Evolutionary conservation across 2,888 invertebrate genomes (phyloP), one percentile per base, ranked within the genome.

Genomic region (Ptilodon capucinus): DNA sequence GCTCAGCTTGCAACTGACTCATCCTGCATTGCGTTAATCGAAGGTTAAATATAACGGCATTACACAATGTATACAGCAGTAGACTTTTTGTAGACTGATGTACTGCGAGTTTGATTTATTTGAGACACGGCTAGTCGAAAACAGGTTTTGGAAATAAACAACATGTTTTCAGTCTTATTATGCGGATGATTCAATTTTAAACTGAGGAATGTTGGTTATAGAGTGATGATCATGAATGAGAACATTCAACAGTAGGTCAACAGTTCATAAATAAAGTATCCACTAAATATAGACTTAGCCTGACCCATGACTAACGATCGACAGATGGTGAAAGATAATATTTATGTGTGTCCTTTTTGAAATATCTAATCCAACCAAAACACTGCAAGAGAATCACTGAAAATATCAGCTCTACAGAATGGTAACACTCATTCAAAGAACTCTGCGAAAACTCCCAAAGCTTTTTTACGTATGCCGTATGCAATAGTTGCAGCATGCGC

Each of bases 11-110:
- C 48, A 50, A 60, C 72, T 88, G 89, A 89, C 76, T 90, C 89
- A 88, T 70, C 64, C 54, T 68, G 68, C 83, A 81, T 86, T 86
- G 76, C 76, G 80, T 79, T 83, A 85, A 89, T 86, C 84, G 86
- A 86, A 82, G 80, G 77, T 81, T 86, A 82, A 79, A 82, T 80
- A 75, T 81, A 81, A 71, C 74, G 54, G 51, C 63, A 71, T 77
- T 77, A 68, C 73, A 65, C 62, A 60, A 58, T 64, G 67, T 71
- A 67, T 68, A 61, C 54, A 53, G 44, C 46, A 53, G 54, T 48
- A 40, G 43, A 38, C 44, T 51, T 47, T 49, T 45, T 45, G 38
- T 40, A 53, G 49, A 55, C 39, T 21, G 53, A 63, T 48, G 48
- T 46, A 32, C 36, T 1, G 32, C 14, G 7, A 32, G 14, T 28